Conservation (phyloP, 2,888 invertebrate species). For the Amiota minor region DNA sequence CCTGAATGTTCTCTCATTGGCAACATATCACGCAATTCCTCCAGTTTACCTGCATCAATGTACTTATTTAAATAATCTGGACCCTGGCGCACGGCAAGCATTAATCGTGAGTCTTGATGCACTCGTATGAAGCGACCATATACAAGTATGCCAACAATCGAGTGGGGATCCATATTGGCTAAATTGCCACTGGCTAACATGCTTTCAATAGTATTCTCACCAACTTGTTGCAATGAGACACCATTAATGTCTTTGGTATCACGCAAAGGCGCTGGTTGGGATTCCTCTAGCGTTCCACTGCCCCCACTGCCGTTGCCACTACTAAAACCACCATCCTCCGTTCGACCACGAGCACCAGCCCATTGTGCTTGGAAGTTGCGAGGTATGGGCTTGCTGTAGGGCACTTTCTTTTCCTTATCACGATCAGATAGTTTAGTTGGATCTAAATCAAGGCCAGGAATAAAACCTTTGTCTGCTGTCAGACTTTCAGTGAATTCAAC, state of each 20-base stretch:
- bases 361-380: constrained; percentile 97
- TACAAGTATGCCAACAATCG: constrained; percentile 86
- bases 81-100: constrained; percentile 84
- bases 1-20: constrained; percentile 77
- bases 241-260: constrained; percentile 77
- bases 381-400: constrained; percentile 96
- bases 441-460: constrained; percentile 91
- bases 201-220: constrained; percentile 82
- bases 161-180: constrained; percentile 84
- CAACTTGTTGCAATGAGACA: constrained; percentile 78
- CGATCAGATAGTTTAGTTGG: constrained; percentile 77
- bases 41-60: constrained; percentile 86
- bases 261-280: constrained; percentile 63
- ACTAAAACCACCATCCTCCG: constrained; percentile 74
- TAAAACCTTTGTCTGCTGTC: constrained; percentile 77
- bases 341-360: constrained; percentile 82
- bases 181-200: constrained; percentile 79
- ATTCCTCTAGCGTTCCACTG: constrained; percentile 59
- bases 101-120: constrained; percentile 83
- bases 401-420: constrained; percentile 87
- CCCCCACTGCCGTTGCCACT: constrained; percentile 52
- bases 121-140: constrained; percentile 88
- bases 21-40: constrained; percentile 85
- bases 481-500: constrained; percentile 82
- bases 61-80: constrained; percentile 84